Conservation (phyloP, 1,140 invertebrate species). For the Anadara kagoshimensis region DNA sequence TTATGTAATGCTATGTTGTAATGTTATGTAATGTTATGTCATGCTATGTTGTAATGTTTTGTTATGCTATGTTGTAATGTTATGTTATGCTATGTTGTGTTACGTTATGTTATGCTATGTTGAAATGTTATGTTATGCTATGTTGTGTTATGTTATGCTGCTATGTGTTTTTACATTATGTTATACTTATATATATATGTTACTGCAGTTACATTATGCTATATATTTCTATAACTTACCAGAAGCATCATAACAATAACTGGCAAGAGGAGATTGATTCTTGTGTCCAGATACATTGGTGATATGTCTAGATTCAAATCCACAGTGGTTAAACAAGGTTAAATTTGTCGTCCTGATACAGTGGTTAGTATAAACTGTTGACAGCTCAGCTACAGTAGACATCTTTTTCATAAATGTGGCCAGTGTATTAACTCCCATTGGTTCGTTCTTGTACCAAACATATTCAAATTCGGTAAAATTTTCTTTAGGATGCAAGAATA, state of each 20-base stretch:
- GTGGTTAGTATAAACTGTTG: slow-evolving; percentile 1
- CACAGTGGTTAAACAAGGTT: slow-evolving; percentile 12
- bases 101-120: no score
- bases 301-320: slow-evolving; percentile 22
- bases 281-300: slow-evolving; percentile 18
- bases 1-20: no score
- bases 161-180: no score
- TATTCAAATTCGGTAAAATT: neutral
- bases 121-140: no score
- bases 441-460: slow-evolving; percentile 19
- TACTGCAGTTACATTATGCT: no score
- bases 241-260: slow-evolving; percentile 18
- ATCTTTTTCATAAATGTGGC: slow-evolving; percentile 10
- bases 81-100: no score
- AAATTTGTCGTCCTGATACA: slow-evolving; percentile 13
- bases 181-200: no score
- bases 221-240: neutral
- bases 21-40: no score
- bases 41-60: no score
- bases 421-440: slow-evolving; percentile 8
- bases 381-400: slow-evolving; percentile 2
- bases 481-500: slow-evolving; percentile 16
- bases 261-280: slow-evolving; percentile 14
- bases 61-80: no score
- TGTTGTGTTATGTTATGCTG: no score